Evolutionary conservation across 2,888 invertebrate species (phyloP).

Genomic region (Zelleria hepariella): DNA sequence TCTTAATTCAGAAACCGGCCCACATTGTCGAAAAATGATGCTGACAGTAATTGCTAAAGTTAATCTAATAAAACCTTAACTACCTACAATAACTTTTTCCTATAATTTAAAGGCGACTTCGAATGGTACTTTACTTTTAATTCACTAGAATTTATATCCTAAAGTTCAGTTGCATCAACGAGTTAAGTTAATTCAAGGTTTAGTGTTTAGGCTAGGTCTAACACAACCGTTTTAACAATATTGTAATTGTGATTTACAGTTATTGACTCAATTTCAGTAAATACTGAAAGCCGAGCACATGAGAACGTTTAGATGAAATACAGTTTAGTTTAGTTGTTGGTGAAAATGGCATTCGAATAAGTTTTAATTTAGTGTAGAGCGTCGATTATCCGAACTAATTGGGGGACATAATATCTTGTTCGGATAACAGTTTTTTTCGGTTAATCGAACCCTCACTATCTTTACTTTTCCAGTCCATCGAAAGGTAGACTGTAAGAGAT

Average conservation of each 20-base stretch:
- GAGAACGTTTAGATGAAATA: background rate
- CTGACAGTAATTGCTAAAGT: background rate
- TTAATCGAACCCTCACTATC: too few species aligned
- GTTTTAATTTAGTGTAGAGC: background rate
- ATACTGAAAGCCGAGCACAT: too few species aligned
- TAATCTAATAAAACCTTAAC: background rate
- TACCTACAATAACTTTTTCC: background rate
- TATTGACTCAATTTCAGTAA: too few species aligned
- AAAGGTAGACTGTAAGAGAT: too few species aligned
- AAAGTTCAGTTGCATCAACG: background rate
- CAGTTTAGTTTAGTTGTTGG: background rate
- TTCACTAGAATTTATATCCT: conserved; percentile 2
- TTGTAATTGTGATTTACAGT: too few species aligned
- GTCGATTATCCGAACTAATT: too few species aligned
- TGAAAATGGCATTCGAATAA: background rate
- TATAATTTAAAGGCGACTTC: conserved; percentile 4
- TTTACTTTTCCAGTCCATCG: too few species aligned
- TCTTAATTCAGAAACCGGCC: too few species aligned
- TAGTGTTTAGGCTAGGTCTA: background rate
- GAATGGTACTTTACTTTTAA: background rate
- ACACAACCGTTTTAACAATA: background rate
- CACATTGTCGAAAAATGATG: too few species aligned
- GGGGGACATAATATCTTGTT: too few species aligned
- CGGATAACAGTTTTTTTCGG: too few species aligned
- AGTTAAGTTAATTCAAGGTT: background rate